phyloP scores from a whole-genome alignment of 2,888 invertebrate species.

The Lasioglossum lativentre region DNA sequence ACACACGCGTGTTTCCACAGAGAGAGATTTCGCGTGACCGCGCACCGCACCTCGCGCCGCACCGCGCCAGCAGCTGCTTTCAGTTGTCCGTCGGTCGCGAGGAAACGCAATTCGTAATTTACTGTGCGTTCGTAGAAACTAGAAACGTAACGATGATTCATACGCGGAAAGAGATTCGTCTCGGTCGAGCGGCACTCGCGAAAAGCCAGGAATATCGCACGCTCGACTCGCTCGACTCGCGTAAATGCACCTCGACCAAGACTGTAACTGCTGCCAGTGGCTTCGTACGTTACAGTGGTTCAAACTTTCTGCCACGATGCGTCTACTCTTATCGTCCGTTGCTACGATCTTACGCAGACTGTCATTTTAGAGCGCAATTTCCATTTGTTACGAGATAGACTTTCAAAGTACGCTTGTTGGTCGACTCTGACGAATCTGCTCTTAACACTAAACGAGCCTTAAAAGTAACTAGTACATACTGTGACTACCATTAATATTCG shows the following conservation, averaged over 20 bases:
- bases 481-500: no score
- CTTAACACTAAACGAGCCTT: no score
- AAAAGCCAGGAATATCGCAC: slow-evolving; percentile 55
- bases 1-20: slow-evolving; percentile 40
- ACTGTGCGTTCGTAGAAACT: slow-evolving; percentile 58
- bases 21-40: slow-evolving; percentile 52
- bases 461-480: no score
- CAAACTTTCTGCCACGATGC: neutral
- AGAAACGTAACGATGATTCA: slow-evolving; percentile 71
- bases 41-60: slow-evolving; percentile 1
- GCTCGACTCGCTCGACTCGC: slow-evolving; percentile 12
- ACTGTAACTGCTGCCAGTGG: neutral
- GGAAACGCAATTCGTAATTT: slow-evolving; percentile 65
- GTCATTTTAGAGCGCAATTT: neutral
- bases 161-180: slow-evolving; percentile 71
- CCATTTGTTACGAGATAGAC: neutral
- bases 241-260: slow-evolving; percentile 29
- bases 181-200: slow-evolving; percentile 67
- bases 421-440: neutral
- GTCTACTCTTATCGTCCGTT: neutral
- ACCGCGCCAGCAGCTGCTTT: slow-evolving; percentile 49
- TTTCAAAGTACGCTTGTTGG: neutral
- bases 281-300: neutral
- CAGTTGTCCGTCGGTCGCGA: slow-evolving; percentile 53
- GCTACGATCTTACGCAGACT: neutral